Evolutionary conservation across 2,797 vertebrate species (phyloP).

Genomic region (Sebastes elongatus): DNA sequence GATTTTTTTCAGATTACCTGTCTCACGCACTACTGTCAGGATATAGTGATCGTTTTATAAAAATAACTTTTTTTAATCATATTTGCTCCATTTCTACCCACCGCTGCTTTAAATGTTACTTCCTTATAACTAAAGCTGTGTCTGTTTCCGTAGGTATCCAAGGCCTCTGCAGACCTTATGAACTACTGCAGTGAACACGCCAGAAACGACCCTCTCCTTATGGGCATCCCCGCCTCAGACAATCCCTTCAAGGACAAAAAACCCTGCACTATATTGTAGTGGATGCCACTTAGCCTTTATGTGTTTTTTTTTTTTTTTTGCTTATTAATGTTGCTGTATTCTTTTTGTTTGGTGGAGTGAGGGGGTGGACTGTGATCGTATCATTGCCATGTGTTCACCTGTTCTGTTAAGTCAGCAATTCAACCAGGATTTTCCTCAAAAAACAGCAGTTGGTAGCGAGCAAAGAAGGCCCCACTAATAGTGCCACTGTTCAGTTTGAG

Average conservation of each 20-base stretch:
- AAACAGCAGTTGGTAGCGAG: slow-evolving; percentile 6
- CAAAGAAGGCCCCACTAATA: neutral
- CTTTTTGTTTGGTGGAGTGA: slow-evolving; percentile 50
- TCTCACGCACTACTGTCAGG: too few species aligned
- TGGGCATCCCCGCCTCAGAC: slow-evolving; percentile 93
- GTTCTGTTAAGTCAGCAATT: slow-evolving; percentile 31
- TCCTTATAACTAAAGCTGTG: neutral
- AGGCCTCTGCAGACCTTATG: slow-evolving; percentile 96
- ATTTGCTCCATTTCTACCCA: too few species aligned
- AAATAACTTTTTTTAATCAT: too few species aligned
- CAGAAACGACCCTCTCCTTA: slow-evolving; percentile 91
- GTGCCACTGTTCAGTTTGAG: slow-evolving; percentile 16
- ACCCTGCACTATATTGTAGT: slow-evolving; percentile 94
- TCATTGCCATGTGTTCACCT: slow-evolving; percentile 43
- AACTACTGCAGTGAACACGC: slow-evolving; percentile 93
- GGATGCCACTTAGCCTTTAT: slow-evolving; percentile 43
- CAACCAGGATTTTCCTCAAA: slow-evolving; percentile 2
- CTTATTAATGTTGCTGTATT: slow-evolving; percentile 71
- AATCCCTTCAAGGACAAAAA: slow-evolving; percentile 99
- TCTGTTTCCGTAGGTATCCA: slow-evolving; percentile 86
- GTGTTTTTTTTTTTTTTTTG: slow-evolving; percentile 38
- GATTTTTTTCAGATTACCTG: too few species aligned
- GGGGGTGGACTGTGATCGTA: slow-evolving; percentile 55
- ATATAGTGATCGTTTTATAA: too few species aligned
- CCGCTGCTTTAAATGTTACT: neutral